Percentiles rank a stretch among this genome's conserved stretches.
phyloP scores from a whole-genome alignment of 2,113 vertebrate species.

The Edolisoma coerulescens region DNA sequence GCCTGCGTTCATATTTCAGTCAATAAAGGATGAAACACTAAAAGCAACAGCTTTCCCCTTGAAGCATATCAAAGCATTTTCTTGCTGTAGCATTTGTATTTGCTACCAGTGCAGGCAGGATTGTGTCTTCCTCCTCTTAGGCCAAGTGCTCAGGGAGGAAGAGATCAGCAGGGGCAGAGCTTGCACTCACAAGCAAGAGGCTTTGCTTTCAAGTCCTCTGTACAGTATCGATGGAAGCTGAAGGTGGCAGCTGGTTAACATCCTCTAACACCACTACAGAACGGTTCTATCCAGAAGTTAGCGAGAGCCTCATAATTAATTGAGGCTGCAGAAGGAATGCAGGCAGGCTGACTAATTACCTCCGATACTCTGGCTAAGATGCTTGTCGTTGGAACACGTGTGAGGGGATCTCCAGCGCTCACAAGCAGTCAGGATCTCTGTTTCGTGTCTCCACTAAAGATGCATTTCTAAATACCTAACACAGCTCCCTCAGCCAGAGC shows the following conservation, averaged over 20 bases:
- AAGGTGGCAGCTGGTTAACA: conserved; percentile 33
- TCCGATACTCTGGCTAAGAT: not conserved
- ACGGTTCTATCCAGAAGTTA: not conserved
- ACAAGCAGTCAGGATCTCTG: not conserved
- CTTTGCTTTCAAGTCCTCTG: not conserved
- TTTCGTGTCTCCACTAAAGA: not conserved
- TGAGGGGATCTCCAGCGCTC: not conserved
- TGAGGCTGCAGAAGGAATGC: not conserved
- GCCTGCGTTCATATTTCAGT: not conserved
- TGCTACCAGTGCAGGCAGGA: not conserved
- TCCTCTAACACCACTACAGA: not conserved
- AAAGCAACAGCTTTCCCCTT: not conserved
- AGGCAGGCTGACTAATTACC: conserved; percentile 22
- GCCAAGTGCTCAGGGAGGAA: not conserved
- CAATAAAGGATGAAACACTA: not conserved
- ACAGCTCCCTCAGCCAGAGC: not conserved
- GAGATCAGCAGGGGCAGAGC: not conserved
- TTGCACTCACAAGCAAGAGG: not conserved
- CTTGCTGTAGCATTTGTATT: not conserved
- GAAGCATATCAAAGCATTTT: not conserved
- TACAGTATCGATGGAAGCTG: not conserved
- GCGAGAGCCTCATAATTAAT: conserved; percentile 22
- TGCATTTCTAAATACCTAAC: not conserved
- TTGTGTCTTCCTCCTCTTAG: not conserved
- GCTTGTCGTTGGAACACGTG: not conserved